Base-by-base conservation (phyloP, 2,113 vertebrate genomes). In the Pangasianodon hypophthalmus region DNA sequence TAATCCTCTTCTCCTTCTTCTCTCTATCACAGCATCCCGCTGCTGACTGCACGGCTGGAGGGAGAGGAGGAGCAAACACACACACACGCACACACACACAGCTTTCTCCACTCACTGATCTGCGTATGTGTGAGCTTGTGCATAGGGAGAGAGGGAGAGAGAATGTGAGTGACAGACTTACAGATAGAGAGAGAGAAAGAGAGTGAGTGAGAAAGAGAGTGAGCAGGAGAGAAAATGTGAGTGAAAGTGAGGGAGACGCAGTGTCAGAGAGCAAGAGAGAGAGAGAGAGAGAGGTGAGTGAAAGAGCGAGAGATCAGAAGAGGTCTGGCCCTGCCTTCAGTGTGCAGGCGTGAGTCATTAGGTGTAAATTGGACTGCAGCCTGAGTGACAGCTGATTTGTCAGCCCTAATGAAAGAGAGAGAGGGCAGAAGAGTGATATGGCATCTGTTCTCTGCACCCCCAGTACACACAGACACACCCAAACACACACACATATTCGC, bases 371-470 rank as follows among this genome's bases (percentile, higher is more conserved):
- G 97, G 97, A 97, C 96, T 95, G 95, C 95, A 97, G 97, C 97
- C 97, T 95, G 94, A 96, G 94, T 98, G 97, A 97, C 97, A 97
- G 97, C 96, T 97, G 96, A 97, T 97, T 97, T 97, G 97, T 97
- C 96, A 82, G 48, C 60, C 48, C 26, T 86, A 86, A 97, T 97
- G 97, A 96, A 96, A 97, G 93, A 93, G 95, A 94, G 95, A 95
- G 95, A 56, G 94, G 95, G 94, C 92, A 94, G 93, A 91, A 94
- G 94, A 93, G 93, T 95, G 93, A 93, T 94, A 90, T 94, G 94
- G 96, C 96, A 96, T 96, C 96, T 96, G 96, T 94, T 95, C 93
- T 94, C 93, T 94, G 41, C 56, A 32, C 58, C 32, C 82, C 58
- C 58, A 26, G 37, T 37, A 62, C 60, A 88, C 90, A 67, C 86